Evolutionary conservation across 2,888 invertebrate species (phyloP).

Genomic region (Dasypolia templi): DNA sequence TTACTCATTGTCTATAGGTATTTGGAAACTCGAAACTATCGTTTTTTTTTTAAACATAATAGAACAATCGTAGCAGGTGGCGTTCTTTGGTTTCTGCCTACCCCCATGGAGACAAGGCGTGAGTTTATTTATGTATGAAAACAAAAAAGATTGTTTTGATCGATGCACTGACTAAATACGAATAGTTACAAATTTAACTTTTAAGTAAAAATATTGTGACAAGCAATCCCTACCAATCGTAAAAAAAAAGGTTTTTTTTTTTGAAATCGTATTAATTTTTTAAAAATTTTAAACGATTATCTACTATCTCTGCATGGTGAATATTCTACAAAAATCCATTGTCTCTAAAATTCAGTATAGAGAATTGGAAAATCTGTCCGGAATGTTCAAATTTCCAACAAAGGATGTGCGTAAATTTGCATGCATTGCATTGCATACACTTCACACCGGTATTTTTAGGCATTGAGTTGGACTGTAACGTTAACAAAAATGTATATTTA

Average conservation of each 20-base stretch:
- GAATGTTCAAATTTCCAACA: constrained; percentile 34
- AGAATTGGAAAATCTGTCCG: constrained; percentile 33
- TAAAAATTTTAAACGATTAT: background rate
- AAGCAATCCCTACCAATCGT: background rate
- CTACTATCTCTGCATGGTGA: constrained; percentile 21
- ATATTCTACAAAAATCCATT: constrained; percentile 31
- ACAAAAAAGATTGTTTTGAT: constrained; percentile 3
- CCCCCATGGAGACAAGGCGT: too few species aligned
- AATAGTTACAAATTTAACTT: constrained; percentile 26
- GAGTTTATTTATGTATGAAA: too few species aligned
- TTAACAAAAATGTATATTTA: constrained; percentile 18
- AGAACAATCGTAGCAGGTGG: too few species aligned
- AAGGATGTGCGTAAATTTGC: constrained; percentile 30
- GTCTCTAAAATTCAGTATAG: constrained; percentile 24
- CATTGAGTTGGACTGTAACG: background rate
- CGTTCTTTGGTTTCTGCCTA: too few species aligned
- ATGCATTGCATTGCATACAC: constrained; percentile 19
- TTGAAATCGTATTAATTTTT: constrained; percentile 28
- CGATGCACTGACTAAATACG: constrained; percentile 5
- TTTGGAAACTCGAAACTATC: background rate
- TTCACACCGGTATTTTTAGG: constrained; percentile 16
- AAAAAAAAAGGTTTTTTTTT: too few species aligned
- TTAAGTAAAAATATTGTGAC: constrained; percentile 14
- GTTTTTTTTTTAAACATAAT: background rate
- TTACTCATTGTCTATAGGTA: background rate